Percentiles rank a stretch among this genome's conserved stretches.
Conservation (phyloP, 2,888 invertebrate species). For the Dryocosmus kuriphilus region DNA sequence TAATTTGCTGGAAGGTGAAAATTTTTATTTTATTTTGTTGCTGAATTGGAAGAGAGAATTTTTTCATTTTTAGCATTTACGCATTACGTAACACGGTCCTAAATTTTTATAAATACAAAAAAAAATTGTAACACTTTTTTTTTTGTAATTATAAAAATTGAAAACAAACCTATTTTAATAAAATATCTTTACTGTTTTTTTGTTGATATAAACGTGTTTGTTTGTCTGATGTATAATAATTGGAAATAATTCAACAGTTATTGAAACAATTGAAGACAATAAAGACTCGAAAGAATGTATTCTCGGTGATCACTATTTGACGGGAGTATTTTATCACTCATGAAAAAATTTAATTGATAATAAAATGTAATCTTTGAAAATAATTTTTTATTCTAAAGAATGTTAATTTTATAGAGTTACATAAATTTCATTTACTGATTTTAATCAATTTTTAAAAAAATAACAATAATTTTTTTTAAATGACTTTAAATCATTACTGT, state of each 20-base stretch:
- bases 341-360: conserved; percentile 39
- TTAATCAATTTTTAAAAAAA: neutral
- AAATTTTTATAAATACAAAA: too few species aligned
- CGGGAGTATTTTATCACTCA: neutral
- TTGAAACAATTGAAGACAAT: conserved; percentile 71
- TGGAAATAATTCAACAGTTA: conserved; percentile 48
- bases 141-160: too few species aligned
- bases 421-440: neutral
- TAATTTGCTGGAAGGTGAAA: too few species aligned
- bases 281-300: neutral
- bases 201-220: too few species aligned
- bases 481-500: neutral
- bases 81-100: too few species aligned
- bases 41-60: too few species aligned
- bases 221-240: neutral
- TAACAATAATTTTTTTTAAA: neutral
- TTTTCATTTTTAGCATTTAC: too few species aligned
- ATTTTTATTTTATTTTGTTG: too few species aligned
- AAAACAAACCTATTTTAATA: too few species aligned
- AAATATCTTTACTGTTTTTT: too few species aligned
- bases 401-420: neutral
- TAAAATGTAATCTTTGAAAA: neutral
- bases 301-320: neutral
- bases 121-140: too few species aligned
- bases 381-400: neutral